Conservation (phyloP, 2,113 vertebrate genomes). For the Poecilia latipinna region DNA sequence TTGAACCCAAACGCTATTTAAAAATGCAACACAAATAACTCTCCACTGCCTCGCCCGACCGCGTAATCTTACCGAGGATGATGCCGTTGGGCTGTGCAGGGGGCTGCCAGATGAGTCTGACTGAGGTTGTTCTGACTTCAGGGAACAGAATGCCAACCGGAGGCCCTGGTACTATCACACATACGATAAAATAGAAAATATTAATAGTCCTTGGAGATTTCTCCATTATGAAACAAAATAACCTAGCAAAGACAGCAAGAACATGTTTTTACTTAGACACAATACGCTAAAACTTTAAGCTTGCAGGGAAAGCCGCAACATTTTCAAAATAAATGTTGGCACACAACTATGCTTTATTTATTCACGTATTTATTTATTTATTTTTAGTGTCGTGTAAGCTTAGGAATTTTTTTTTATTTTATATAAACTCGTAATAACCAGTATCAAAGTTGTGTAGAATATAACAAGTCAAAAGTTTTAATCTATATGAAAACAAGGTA, state of each 20-base stretch:
- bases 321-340: neutral
- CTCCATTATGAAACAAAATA: neutral
- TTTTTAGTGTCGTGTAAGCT: no score
- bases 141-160: constrained; percentile 95
- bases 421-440: no score
- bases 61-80: constrained; percentile 87
- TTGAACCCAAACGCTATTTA: neutral
- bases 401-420: no score
- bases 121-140: constrained; percentile 91
- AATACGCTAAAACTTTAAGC: neutral
- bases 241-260: neutral
- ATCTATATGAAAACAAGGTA: no score
- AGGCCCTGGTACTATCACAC: constrained; percentile 88
- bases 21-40: constrained; percentile 7
- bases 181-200: neutral
- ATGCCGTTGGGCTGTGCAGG: constrained; percentile 92
- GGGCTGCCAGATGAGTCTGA: constrained; percentile 94
- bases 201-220: no score
- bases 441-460: no score
- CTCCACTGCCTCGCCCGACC: neutral
- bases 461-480: no score
- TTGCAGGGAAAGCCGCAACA: neutral
- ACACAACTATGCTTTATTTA: no score
- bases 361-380: no score
- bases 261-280: neutral